phyloP scores from a whole-genome alignment of 1,140 invertebrate genomes.

The Drosophila kohkoa region DNA sequence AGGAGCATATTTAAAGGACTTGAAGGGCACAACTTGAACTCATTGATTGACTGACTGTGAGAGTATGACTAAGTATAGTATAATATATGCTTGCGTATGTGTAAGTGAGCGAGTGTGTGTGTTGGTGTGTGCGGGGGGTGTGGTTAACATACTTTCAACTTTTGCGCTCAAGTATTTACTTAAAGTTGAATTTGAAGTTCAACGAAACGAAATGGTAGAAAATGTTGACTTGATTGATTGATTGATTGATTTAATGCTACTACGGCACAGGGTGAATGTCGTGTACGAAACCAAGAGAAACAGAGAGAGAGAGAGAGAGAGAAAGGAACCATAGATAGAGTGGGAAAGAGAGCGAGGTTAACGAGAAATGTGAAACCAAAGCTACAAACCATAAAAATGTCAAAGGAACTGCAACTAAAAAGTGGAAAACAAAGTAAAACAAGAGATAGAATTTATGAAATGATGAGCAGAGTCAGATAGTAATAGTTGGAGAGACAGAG shows the following conservation, averaged over 20 bases:
- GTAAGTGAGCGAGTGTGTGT: constrained; percentile 9
- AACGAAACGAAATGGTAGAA: constrained; percentile 49
- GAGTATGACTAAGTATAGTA: no score
- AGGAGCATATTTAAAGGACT: constrained; percentile 30
- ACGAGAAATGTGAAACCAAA: constrained; percentile 12
- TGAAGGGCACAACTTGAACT: constrained; percentile 19
- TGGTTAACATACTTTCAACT: constrained; percentile 50
- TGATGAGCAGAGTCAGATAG: constrained; percentile 54
- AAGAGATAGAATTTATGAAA: constrained; percentile 58
- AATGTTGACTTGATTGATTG: constrained; percentile 39
- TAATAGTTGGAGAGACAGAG: constrained; percentile 37
- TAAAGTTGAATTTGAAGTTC: constrained; percentile 42
- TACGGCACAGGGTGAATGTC: constrained; percentile 22
- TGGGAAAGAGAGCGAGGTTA: constrained; percentile 1
- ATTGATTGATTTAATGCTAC: constrained; percentile 38
- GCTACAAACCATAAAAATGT: constrained; percentile 55
- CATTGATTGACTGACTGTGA: constrained; percentile 7
- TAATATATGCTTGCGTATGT: not conserved
- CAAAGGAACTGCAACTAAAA: constrained; percentile 29
- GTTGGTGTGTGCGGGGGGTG: constrained; percentile 6
- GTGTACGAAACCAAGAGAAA: constrained; percentile 14
- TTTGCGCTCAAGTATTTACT: constrained; percentile 45
- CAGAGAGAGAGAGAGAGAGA: not conserved
- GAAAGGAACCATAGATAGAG: constrained; percentile 1
- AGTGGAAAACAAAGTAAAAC: constrained; percentile 20